Conservation (phyloP, 2,113 vertebrate genomes). For the Theropithecus gelada region DNA sequence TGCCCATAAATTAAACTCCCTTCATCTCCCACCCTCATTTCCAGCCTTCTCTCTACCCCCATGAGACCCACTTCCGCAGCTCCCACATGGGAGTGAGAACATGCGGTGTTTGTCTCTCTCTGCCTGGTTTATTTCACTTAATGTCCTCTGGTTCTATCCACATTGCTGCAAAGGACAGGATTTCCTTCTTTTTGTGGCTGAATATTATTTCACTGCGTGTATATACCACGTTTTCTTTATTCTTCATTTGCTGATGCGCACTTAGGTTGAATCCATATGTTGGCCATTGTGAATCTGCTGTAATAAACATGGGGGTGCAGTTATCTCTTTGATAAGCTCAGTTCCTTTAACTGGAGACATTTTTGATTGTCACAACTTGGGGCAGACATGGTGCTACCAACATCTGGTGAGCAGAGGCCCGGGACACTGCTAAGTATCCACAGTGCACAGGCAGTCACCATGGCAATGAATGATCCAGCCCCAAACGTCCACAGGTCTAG, state of each 20-base stretch:
- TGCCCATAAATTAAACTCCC: neutral
- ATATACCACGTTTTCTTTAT: accelerated
- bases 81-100: neutral
- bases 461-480: accelerated
- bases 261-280: neutral
- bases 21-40: neutral
- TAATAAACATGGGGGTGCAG: neutral
- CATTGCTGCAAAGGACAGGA: neutral
- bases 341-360: neutral
- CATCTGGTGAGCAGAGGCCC: accelerated
- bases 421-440: accelerated
- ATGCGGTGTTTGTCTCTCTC: neutral
- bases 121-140: neutral
- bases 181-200: neutral
- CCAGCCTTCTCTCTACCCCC: neutral
- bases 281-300: neutral
- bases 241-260: neutral
- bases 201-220: neutral
- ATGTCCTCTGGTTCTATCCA: neutral
- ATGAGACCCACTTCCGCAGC: neutral
- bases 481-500: accelerated
- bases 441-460: accelerated
- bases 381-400: accelerated
- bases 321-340: neutral
- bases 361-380: neutral